phyloP scores from a whole-genome alignment of 2,113 vertebrate species.

The Nannobrachium achirus region DNA sequence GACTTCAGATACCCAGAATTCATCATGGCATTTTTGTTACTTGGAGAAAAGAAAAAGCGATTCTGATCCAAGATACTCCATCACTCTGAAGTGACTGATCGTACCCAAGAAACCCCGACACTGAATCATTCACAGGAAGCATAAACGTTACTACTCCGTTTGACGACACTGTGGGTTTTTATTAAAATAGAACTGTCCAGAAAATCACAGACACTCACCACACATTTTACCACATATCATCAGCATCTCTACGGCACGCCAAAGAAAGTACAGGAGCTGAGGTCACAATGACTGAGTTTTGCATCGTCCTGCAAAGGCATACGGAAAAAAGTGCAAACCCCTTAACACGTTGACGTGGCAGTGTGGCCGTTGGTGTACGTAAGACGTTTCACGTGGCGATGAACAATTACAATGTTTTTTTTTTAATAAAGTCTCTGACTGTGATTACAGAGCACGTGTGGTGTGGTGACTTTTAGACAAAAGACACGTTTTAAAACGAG shows the following conservation, averaged over 20 bases:
- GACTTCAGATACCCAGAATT: too few species aligned
- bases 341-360: conserved; percentile 32
- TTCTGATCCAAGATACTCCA: too few species aligned
- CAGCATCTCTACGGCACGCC: conserved; percentile 18
- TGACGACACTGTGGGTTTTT: conserved; percentile 42
- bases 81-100: too few species aligned
- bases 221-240: conserved; percentile 20
- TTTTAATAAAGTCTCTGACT: conserved; percentile 15
- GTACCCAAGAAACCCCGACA: too few species aligned
- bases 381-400: conserved; percentile 2
- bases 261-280: conserved; percentile 20
- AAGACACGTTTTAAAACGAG: too few species aligned
- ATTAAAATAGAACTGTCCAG: conserved; percentile 62
- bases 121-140: too few species aligned
- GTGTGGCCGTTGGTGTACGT: conserved; percentile 41
- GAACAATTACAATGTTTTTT: conserved; percentile 19
- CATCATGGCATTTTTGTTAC: too few species aligned
- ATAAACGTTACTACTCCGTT: background rate
- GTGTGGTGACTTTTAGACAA: too few species aligned
- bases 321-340: conserved; percentile 17
- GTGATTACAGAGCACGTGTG: too few species aligned
- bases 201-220: conserved; percentile 32
- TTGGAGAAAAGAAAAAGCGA: too few species aligned
- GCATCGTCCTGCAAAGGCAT: background rate
- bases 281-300: conserved; percentile 27